Conservation (phyloP, 2,797 vertebrate species). For the Telmatherina bonti region DNA sequence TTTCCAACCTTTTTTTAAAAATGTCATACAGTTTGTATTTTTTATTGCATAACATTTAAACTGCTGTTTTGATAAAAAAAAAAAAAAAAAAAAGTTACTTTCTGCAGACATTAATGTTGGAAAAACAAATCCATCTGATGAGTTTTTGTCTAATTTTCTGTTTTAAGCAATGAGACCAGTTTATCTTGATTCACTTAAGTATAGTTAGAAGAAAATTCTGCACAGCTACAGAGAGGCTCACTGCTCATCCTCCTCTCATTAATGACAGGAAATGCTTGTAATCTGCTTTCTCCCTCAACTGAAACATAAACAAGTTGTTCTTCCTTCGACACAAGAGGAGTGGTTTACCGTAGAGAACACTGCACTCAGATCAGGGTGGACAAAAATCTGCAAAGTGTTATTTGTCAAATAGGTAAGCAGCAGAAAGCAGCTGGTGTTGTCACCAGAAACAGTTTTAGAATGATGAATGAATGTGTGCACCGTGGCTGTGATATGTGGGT, state of each 20-base stretch:
- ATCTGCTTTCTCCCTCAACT: conserved; percentile 12
- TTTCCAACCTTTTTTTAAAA: conserved; percentile 3
- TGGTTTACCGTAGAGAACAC: conserved; percentile 25
- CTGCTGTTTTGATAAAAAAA: not conserved
- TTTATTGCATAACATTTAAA: not conserved
- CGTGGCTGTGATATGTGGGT: conserved; percentile 3
- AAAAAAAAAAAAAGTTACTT: too few species aligned
- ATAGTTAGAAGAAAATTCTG: not conserved
- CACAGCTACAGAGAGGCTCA: conserved; percentile 20
- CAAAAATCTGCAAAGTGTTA: conserved; percentile 4
- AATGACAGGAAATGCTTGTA: conserved; percentile 46
- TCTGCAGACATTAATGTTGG: not conserved
- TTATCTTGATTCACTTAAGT: not conserved
- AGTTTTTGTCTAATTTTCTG: not conserved
- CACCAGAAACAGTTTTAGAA: conserved; percentile 22
- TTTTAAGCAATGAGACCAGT: not conserved
- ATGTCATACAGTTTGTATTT: not conserved
- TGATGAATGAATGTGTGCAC: conserved; percentile 20
- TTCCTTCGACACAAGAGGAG: conserved; percentile 11
- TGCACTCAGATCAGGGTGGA: conserved; percentile 19
- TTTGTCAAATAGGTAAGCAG: conserved; percentile 4
- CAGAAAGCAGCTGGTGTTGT: not conserved
- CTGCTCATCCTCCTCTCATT: conserved; percentile 18
- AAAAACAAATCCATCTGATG: not conserved
- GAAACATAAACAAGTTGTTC: conserved; percentile 25